Conservation (phyloP, 2,113 vertebrate genomes). For the Hemibagrus wyckioides region DNA sequence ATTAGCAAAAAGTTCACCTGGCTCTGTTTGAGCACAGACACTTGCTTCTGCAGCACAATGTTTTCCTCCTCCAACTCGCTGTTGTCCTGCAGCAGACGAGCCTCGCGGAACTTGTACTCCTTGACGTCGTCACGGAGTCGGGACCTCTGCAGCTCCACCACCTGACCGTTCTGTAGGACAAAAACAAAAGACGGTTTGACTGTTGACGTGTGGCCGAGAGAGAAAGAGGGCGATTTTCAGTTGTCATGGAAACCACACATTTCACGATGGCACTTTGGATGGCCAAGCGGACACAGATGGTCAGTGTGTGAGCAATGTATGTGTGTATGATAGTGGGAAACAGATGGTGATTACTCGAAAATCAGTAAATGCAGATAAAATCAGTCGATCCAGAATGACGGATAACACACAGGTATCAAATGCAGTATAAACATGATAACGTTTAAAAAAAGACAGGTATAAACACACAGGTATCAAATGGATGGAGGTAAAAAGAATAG, state of each 20-base stretch:
- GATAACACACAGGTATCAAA: neutral
- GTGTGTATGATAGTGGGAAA: neutral
- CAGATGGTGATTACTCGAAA: neutral
- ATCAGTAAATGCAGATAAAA: slow-evolving; percentile 1
- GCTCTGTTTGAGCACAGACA: slow-evolving; percentile 91
- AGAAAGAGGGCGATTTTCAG: slow-evolving; percentile 10
- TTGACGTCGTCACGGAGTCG: slow-evolving; percentile 95
- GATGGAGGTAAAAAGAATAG: neutral
- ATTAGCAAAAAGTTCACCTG: slow-evolving; percentile 75
- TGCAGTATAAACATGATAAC: too few relatives aligned
- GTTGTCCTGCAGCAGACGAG: slow-evolving; percentile 93
- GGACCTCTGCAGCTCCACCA: slow-evolving; percentile 85
- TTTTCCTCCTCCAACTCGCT: slow-evolving; percentile 98
- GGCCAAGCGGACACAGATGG: slow-evolving; percentile 26
- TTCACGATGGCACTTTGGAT: slow-evolving; percentile 9
- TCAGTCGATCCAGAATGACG: neutral
- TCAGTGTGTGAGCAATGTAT: neutral
- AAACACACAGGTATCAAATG: neutral
- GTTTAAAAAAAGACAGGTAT: too few relatives aligned
- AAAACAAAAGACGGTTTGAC: neutral
- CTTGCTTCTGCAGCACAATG: slow-evolving; percentile 97
- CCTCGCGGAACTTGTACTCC: slow-evolving; percentile 93
- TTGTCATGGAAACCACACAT: slow-evolving; percentile 37
- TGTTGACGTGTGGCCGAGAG: neutral
- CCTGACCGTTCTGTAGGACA: slow-evolving; percentile 80